These are phyloP conservation scores for Neotoma lepida DNA, from an alignment of 2,113 vertebrate genomes.

Conservation along the genomic window DNA sequence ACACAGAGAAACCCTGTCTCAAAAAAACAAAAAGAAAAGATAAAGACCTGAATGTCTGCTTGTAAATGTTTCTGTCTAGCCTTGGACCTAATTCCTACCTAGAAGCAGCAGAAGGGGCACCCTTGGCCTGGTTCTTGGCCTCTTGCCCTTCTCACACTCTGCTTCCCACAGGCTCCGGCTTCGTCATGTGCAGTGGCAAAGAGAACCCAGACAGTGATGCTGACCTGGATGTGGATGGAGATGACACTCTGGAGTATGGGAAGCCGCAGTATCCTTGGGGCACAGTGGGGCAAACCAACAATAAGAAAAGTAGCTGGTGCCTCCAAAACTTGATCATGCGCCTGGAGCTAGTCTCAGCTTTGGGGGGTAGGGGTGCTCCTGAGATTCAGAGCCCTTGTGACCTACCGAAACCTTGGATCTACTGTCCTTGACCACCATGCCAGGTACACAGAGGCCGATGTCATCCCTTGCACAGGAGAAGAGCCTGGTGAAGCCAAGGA, in stretches of 20 bases:
- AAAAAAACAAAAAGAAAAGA: background rate
- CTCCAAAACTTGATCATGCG: background rate
- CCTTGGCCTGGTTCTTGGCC: background rate
- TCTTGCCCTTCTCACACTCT: slow-evolving; percentile 29
- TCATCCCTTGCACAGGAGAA: slow-evolving; percentile 98
- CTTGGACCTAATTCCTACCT: background rate
- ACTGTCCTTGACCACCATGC: slow-evolving; percentile 85
- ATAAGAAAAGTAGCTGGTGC: background rate
- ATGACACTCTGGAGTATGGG: slow-evolving; percentile 98
- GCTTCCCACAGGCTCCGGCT: slow-evolving; percentile 92
- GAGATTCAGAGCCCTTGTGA: background rate
- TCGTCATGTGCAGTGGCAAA: slow-evolving; percentile 97
- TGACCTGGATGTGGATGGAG: slow-evolving; percentile 98
- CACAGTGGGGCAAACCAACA: background rate
- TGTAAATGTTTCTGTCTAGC: background rate
- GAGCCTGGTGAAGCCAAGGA: slow-evolving; percentile 98
- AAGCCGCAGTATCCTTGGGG: slow-evolving; percentile 98
- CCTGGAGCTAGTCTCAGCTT: background rate
- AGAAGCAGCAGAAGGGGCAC: background rate
- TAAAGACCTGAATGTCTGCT: background rate
- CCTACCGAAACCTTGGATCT: slow-evolving; percentile 19
- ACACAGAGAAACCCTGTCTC: background rate
- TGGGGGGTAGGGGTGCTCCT: background rate
- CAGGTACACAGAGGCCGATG: slow-evolving; percentile 98
- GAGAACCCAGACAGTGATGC: slow-evolving; percentile 98